These are phyloP conservation scores for Nothocercus nigrocapillus DNA, from an alignment of 2,113 vertebrate species.

Conservation along the genomic window DNA sequence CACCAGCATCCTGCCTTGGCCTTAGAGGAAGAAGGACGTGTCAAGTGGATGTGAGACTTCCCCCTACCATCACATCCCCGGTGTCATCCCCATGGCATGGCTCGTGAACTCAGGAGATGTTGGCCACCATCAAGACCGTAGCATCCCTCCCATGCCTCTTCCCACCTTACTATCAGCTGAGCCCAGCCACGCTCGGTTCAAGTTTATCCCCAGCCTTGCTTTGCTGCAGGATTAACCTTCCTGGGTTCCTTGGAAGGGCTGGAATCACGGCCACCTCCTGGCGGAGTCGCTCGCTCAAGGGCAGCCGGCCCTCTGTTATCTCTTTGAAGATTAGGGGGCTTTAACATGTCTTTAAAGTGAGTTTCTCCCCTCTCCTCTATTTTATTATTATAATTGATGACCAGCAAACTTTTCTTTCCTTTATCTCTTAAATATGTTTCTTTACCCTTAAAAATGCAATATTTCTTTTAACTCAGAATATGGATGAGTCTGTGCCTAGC, in stretches of 20 bases:
- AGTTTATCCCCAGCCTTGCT: not conserved
- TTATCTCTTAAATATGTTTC: slow-evolving; percentile 87
- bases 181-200: not conserved
- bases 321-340: slow-evolving; percentile 83
- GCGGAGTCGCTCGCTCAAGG: not conserved
- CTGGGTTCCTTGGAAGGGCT: not conserved
- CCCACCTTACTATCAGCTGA: not conserved
- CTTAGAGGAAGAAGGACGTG: not conserved
- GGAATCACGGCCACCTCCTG: not conserved
- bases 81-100: accelerated
- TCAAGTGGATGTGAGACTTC: accelerated
- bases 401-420: slow-evolving; percentile 78
- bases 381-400: slow-evolving; percentile 84
- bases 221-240: not conserved
- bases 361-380: slow-evolving; percentile 35
- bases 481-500: slow-evolving; percentile 77
- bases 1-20: not conserved
- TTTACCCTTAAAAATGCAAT: slow-evolving; percentile 82
- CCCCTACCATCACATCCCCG: accelerated
- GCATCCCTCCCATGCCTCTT: accelerated
- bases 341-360: slow-evolving; percentile 80
- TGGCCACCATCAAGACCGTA: accelerated
- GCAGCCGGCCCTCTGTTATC: slow-evolving; percentile 52
- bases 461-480: slow-evolving; percentile 84
- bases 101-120: accelerated